Evolutionary conservation across 92 coral and sea anemone species (phyloP), one percentile per base, ranked within the genome.

Genomic region (Porites evermanni): DNA sequence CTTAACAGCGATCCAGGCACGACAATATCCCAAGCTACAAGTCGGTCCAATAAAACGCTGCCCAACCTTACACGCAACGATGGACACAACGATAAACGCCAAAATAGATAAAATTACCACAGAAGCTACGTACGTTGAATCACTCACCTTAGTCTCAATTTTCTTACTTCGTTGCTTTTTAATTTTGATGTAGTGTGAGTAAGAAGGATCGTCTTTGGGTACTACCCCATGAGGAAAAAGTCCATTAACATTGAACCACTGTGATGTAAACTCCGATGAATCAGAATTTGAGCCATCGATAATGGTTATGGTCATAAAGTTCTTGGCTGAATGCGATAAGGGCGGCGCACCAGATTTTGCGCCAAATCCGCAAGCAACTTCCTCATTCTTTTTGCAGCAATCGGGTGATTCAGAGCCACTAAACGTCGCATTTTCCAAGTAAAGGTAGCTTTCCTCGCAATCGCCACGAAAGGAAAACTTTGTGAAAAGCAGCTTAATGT

Each of bases 161-260:
- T 44, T 72, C 4, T 47, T 19, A n/a, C 61, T 60, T 12, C 18
- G 16, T 44, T 68, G 9, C 23, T 18, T 20, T 0, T 13, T 1
- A 24, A 71, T 44, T 63, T 71, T 60, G 8, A 82, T 18, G n/a
- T 7, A 50, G 6, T 59, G 60, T 2, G 75, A 66, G 26, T 66
- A 84, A 8, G 80, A 2, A 2, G 52, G 29, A 65, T 84, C 88
- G 52, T 65, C 82, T 66, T 75, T 54, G 16, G 88, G 88, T 51
- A 84, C n/a, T 14, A 75, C 19, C 65, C 88, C 82, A 61, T 24
- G 9, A 2, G 88, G 88, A 67, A 61, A 84, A 53, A 53, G 47
- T n/a, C 75, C 76, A 23, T 74, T 84, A 10, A 84, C 88, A 17
- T 75, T 75, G 76, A 44, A 84, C 88, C 88, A 84, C 64, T 53